These are phyloP conservation scores for Phalloptychus januarius DNA, from an alignment of 2,797 vertebrate genomes.

Conservation along the genomic window DNA sequence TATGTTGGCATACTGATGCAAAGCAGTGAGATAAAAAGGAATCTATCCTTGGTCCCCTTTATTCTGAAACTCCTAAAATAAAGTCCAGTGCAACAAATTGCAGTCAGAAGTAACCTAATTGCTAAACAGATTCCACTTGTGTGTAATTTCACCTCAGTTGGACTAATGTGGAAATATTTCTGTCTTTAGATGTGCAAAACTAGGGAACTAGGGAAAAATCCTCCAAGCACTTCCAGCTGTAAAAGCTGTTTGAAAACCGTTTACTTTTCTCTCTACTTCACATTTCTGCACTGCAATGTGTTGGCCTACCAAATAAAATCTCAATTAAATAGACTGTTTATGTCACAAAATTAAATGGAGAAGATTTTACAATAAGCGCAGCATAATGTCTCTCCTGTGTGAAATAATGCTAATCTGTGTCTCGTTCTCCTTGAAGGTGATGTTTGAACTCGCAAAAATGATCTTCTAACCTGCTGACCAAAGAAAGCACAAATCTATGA, in stretches of 20 bases:
- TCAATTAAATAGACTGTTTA: neutral
- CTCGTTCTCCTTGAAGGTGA: slow-evolving; percentile 82
- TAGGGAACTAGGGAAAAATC: no score
- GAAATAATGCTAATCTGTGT: neutral
- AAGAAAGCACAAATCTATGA: slow-evolving; percentile 10
- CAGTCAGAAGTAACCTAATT: no score
- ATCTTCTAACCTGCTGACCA: slow-evolving; percentile 82
- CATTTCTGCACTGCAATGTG: neutral
- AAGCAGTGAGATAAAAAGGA: neutral
- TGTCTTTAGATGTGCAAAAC: neutral
- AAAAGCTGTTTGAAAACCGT: neutral
- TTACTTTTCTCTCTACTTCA: neutral
- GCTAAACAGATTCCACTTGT: neutral
- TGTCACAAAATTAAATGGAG: neutral
- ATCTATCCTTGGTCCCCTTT: neutral
- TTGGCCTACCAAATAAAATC: neutral
- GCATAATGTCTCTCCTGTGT: neutral
- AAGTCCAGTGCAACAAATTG: no score
- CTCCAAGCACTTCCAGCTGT: neutral
- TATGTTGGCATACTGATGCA: neutral
- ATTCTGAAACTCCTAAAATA: neutral
- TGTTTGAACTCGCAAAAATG: slow-evolving; percentile 94
- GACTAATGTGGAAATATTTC: neutral
- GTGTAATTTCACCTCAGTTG: neutral
- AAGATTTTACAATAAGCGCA: neutral